phyloP scores from a whole-genome alignment of 2,888 invertebrate genomes.

The Gortyna flavago region DNA sequence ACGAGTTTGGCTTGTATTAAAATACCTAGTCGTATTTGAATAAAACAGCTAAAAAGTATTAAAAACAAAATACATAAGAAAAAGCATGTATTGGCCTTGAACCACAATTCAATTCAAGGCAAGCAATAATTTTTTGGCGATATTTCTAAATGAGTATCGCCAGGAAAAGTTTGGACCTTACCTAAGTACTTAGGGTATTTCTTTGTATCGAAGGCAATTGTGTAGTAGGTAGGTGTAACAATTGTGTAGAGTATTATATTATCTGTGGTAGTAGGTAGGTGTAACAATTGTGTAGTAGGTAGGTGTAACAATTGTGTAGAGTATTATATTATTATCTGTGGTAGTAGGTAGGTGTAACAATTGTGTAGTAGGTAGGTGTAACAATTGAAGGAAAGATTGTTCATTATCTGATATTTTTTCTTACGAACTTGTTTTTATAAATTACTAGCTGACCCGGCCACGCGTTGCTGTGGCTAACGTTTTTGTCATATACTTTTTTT shows the following conservation, averaged over 20 bases:
- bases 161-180: not conserved
- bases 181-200: not conserved
- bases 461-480: no score
- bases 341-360: slow-evolving; percentile 9
- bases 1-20: not conserved
- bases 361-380: not conserved
- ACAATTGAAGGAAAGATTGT: not conserved
- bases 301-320: slow-evolving; percentile 1
- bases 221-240: slow-evolving; percentile 7
- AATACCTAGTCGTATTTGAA: not conserved
- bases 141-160: not conserved
- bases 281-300: slow-evolving; percentile 19
- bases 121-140: not conserved
- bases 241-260: no score
- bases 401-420: slow-evolving; percentile 3
- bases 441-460: no score
- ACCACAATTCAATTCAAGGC: not conserved
- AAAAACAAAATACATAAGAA: no score
- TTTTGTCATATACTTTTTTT: no score
- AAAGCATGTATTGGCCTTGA: not conserved
- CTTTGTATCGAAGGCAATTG: not conserved
- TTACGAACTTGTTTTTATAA: not conserved
- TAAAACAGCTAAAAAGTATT: not conserved
- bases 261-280: no score
- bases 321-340: no score